A percentile compares a stretch with the other conserved stretches of the same genome.
These are phyloP conservation scores for Eublepharis macularius DNA, from an alignment of 2,113 vertebrate genomes.

Conservation along the genomic window DNA sequence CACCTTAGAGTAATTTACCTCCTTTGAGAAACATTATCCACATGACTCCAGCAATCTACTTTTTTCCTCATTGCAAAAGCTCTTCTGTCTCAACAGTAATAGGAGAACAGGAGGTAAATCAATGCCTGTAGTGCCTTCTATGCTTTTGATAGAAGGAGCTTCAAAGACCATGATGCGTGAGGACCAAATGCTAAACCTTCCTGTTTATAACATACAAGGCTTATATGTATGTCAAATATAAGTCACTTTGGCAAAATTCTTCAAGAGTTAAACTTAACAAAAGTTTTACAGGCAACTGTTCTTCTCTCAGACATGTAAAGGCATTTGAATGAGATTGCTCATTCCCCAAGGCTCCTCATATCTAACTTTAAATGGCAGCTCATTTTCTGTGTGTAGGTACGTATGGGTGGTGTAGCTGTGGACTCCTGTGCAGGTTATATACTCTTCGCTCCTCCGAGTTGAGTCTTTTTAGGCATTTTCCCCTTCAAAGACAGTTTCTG, in stretches of 20 bases:
- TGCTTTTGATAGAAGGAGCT: background rate
- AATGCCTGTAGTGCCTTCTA: conserved; percentile 3
- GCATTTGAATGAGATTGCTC: background rate
- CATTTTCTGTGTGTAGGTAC: background rate
- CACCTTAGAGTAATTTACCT: conserved; percentile 24
- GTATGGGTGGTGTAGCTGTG: background rate
- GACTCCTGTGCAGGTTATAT: too few species aligned
- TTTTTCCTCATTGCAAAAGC: conserved; percentile 1
- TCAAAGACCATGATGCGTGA: conserved; percentile 3
- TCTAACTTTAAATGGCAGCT: background rate
- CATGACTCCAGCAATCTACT: conserved; percentile 29
- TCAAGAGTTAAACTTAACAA: background rate
- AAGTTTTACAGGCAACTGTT: background rate
- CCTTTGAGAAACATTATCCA: conserved; percentile 10
- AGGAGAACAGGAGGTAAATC: conserved; percentile 23
- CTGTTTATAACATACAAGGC: background rate
- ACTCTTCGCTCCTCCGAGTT: too few species aligned
- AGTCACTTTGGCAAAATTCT: background rate
- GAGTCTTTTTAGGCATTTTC: too few species aligned
- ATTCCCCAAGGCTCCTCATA: background rate
- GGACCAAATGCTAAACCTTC: background rate
- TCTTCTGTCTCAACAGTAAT: conserved; percentile 20
- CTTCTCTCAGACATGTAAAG: background rate
- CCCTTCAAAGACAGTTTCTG: too few species aligned
- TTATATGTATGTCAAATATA: background rate